These are phyloP conservation scores for Morone saxatilis DNA, from an alignment of 2,113 vertebrate species.

Conservation along the genomic window DNA sequence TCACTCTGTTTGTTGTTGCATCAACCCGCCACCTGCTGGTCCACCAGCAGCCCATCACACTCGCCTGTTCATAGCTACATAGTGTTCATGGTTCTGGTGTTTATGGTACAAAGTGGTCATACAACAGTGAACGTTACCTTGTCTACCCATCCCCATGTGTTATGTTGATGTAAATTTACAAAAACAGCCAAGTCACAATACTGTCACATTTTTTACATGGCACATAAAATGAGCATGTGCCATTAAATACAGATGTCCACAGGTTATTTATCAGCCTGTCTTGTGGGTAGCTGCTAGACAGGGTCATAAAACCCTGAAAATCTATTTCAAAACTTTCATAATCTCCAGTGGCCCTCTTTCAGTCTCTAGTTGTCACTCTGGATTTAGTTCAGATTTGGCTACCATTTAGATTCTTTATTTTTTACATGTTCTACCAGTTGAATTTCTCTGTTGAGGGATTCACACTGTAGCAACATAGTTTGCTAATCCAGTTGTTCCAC, in stretches of 20 bases:
- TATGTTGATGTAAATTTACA: neutral
- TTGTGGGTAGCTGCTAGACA: neutral
- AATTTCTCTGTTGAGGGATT: neutral
- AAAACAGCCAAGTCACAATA: neutral
- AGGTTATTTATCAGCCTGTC: too few relatives aligned
- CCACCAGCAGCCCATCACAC: neutral
- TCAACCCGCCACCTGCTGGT: slow-evolving; percentile 79
- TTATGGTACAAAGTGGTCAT: too few relatives aligned
- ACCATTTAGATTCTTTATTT: neutral
- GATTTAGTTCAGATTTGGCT: neutral
- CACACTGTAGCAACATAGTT: neutral
- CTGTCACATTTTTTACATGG: neutral
- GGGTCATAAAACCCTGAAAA: neutral
- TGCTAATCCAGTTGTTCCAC: neutral
- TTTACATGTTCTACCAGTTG: neutral
- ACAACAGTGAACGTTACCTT: too few relatives aligned
- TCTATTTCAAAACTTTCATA: neutral
- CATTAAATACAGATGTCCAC: too few relatives aligned
- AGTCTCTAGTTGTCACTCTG: neutral
- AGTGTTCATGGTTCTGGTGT: too few relatives aligned
- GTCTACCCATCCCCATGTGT: neutral
- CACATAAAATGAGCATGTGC: neutral
- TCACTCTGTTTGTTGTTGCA: slow-evolving; percentile 13
- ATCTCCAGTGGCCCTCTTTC: neutral
- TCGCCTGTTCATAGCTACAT: neutral